A percentile compares a stretch with the other conserved stretches of the same genome.
These are phyloP conservation scores for Plagodis dolabraria DNA, from an alignment of 2,888 invertebrate genomes.

Conservation along the genomic window DNA sequence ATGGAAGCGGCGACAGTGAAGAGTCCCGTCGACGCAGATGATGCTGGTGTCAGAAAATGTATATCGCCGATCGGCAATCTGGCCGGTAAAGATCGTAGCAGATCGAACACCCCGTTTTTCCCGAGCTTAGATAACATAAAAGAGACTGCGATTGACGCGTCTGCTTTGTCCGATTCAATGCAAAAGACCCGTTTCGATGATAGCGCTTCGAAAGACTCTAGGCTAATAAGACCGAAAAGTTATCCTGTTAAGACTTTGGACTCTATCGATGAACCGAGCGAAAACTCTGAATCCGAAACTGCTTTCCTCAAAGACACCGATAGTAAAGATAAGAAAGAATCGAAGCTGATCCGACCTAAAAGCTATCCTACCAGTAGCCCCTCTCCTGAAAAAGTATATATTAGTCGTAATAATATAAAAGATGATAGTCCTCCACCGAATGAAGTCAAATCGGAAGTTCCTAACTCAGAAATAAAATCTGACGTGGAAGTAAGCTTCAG, in stretches of 20 bases:
- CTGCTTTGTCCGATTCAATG: slow-evolving; percentile 45
- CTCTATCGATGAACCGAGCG: slow-evolving; percentile 56
- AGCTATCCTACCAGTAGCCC: slow-evolving; percentile 85
- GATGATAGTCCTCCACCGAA: slow-evolving; percentile 43
- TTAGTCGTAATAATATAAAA: slow-evolving; percentile 56
- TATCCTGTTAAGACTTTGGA: slow-evolving; percentile 80
- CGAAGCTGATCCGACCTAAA: slow-evolving; percentile 83
- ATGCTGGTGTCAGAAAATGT: slow-evolving; percentile 61
- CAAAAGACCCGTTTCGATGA: slow-evolving; percentile 56
- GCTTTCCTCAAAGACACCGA: slow-evolving; percentile 51
- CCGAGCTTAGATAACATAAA: slow-evolving; percentile 81
- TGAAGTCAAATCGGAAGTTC: slow-evolving; percentile 42
- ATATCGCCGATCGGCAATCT: slow-evolving; percentile 66
- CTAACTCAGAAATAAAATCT: slow-evolving; percentile 53
- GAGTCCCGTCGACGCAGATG: slow-evolving; percentile 52
- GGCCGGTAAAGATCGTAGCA: slow-evolving; percentile 70
- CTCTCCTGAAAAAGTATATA: slow-evolving; percentile 71
- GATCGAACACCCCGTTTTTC: slow-evolving; percentile 78
- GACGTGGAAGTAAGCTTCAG: slow-evolving; percentile 79
- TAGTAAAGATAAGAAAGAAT: slow-evolving; percentile 62
- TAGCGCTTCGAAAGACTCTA: slow-evolving; percentile 64
- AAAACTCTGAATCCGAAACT: slow-evolving; percentile 48
- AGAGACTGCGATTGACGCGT: slow-evolving; percentile 66
- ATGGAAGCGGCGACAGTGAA: slow-evolving; percentile 49
- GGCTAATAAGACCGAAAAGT: slow-evolving; percentile 83